These are phyloP conservation scores for Anneissia japonica DNA, from an alignment of 35 echinoderm and acorn worm species.

Conservation along the genomic window DNA sequence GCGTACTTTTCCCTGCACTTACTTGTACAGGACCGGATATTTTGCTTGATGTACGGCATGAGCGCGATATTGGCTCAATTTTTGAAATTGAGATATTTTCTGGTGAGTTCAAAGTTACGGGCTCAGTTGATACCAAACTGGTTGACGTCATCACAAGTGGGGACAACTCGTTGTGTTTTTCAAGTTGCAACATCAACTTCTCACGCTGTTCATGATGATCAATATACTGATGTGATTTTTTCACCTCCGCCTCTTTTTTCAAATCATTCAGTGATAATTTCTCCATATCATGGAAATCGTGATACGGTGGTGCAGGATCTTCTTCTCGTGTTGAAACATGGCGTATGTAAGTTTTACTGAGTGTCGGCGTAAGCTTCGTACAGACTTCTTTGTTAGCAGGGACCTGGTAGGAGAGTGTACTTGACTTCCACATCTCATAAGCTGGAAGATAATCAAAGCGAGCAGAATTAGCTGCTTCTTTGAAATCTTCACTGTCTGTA, in stretches of 20 bases:
- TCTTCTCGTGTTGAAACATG: neutral
- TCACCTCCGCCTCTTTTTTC: neutral
- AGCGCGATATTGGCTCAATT: conserved; percentile 1
- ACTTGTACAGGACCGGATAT: conserved; percentile 22
- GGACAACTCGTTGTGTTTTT: conserved; percentile 6
- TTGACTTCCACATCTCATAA: neutral
- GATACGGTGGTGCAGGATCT: neutral
- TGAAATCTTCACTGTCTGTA: neutral
- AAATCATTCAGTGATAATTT: neutral
- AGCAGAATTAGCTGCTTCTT: neutral
- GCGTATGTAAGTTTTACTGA: neutral
- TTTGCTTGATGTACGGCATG: conserved; percentile 25
- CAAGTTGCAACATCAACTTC: conserved; percentile 2
- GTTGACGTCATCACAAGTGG: conserved; percentile 23
- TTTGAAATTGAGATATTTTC: neutral
- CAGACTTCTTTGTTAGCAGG: neutral
- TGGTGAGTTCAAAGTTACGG: neutral
- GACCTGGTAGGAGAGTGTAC: neutral
- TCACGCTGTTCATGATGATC: neutral
- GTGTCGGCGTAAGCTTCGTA: neutral
- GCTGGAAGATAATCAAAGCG: neutral
- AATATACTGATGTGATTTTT: neutral
- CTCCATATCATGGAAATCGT: neutral
- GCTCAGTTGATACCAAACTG: neutral
- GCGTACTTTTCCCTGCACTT: conserved; percentile 39